phyloP scores from a whole-genome alignment of 37 sponge, comb jelly and placozoan species.

The Beroe ovata region DNA sequence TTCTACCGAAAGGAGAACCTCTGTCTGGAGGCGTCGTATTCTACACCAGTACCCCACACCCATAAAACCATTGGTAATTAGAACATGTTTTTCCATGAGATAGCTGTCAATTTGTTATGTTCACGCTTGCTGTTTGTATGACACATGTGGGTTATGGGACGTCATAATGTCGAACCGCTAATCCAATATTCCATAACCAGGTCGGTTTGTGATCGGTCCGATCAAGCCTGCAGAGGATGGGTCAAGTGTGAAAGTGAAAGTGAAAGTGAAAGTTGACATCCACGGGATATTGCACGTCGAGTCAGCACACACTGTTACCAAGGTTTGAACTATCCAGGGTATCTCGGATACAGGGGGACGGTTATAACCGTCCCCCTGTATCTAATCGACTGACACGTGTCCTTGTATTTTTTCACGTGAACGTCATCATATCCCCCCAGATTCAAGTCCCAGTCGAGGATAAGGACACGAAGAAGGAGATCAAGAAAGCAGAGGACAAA shows the following conservation, averaged over 20 bases:
- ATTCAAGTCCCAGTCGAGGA: conserved; percentile 66
- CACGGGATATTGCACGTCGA: conserved; percentile 85
- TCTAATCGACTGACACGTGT: too few relatives aligned
- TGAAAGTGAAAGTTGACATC: conserved; percentile 86
- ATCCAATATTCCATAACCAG: conserved; percentile 68
- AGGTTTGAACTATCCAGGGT: too few relatives aligned
- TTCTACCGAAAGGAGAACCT: conserved; percentile 85
- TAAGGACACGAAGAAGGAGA: conserved; percentile 64
- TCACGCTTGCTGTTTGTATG: too few relatives aligned
- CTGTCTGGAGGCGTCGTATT: conserved; percentile 73
- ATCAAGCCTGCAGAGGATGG: conserved; percentile 83
- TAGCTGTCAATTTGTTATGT: too few relatives aligned
- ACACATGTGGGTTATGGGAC: too few relatives aligned
- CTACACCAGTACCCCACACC: conserved; percentile 26
- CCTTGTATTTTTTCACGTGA: too few relatives aligned
- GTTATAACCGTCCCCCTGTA: too few relatives aligned
- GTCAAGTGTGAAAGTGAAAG: conserved; percentile 86
- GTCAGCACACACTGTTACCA: conserved; percentile 79
- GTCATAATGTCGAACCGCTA: too few relatives aligned
- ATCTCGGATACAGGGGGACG: too few relatives aligned
- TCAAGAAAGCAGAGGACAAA: conserved; percentile 62
- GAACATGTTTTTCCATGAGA: too few relatives aligned
- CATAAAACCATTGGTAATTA: conserved; percentile 2
- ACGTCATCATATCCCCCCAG: conserved; percentile 5
- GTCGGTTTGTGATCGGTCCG: conserved; percentile 75